Base-by-base conservation (phyloP, 2,888 invertebrate species). In the Anthrax anthrax region DNA sequence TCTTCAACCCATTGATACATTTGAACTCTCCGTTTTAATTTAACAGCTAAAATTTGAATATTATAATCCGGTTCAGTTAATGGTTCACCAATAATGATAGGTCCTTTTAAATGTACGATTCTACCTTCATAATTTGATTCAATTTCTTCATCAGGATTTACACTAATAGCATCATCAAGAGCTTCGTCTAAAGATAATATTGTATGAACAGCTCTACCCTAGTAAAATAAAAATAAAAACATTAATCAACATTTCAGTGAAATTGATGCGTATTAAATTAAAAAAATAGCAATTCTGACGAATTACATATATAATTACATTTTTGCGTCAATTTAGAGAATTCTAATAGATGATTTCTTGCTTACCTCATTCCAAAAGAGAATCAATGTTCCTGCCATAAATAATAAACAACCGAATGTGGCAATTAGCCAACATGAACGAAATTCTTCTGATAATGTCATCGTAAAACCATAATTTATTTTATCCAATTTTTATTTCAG, bases 1-100 rank as follows among this genome's bases (percentile, higher is more conserved):
- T 86, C 85, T 58, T 92, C 91, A 47, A 89, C 77, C 92, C 92
- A 92, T 60, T 92, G 92, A 64, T 83, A 92, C 88, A 92, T 91
- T 65, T 92, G 91, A 0, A 90, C 91, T 47, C 86, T 71, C 49
- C 89, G 76, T 59, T 81, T 82, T 23, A 94, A 66, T 62, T 89
- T 89, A 0, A 90, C 86, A 3, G 90, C 83, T 56, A 81, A 76
- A 2, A 92, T 78, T 50, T 85, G 81, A 42, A 92, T 80, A 47
- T 86, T 86, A 64, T 91, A 92, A 50, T 85, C 84, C 0, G 83
- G 81, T 60, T 91, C 91, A 1, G 85, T 83, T 47, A 90, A 73
- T 8, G 90, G 89, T 60, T 90, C 87, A 12, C 81, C 75, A 41
- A 89, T 75, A 13, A 75, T 67, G 17, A 92, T 65, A 1, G 78